These are phyloP conservation scores for Stegophylla sp. DNA, from an alignment of 2,888 invertebrate species.

Conservation along the genomic window DNA sequence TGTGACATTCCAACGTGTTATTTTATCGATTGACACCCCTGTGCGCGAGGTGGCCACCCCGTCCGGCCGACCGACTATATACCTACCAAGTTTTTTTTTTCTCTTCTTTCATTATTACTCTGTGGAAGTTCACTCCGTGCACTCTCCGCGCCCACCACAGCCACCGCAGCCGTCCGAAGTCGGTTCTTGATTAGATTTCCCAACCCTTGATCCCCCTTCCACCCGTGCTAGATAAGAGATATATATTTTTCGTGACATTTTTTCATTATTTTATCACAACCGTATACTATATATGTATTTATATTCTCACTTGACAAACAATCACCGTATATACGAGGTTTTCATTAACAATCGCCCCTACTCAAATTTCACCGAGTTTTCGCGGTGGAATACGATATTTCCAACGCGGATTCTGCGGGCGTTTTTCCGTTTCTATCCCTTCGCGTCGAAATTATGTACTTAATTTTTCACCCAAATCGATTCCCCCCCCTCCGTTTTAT, in stretches of 20 bases:
- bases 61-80: background rate
- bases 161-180: background rate
- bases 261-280: conserved; percentile 11
- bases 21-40: conserved; percentile 40
- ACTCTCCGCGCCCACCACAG: background rate
- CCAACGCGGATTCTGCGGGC: background rate
- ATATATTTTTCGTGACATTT: conserved; percentile 12
- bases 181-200: conserved; percentile 32
- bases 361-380: background rate
- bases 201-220: background rate
- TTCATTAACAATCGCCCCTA: background rate
- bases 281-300: background rate
- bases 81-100: background rate
- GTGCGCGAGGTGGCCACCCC: background rate
- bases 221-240: background rate
- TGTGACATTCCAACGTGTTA: conserved; percentile 23
- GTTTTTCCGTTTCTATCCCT: background rate
- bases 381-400: background rate
- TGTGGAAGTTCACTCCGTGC: background rate
- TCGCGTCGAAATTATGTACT: background rate
- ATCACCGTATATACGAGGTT: background rate
- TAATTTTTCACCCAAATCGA: background rate
- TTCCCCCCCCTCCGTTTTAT: background rate
- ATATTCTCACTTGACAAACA: background rate
- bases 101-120: conserved; percentile 9